These are phyloP conservation scores for Passer domesticus DNA, from an alignment of 2,113 vertebrate species.

Conservation along the genomic window DNA sequence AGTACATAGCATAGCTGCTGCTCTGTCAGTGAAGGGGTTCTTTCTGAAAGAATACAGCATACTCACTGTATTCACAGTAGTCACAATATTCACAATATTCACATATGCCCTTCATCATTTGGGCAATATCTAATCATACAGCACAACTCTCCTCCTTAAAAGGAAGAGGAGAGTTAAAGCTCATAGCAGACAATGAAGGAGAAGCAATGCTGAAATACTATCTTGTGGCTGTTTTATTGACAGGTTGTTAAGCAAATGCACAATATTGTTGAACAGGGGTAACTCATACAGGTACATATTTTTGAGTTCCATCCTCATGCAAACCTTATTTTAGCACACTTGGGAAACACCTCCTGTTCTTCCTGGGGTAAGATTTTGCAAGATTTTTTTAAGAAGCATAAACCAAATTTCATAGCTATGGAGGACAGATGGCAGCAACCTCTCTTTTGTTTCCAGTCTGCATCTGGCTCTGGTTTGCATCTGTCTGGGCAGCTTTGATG, in stretches of 20 bases:
- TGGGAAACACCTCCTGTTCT: not conserved
- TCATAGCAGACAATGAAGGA: not conserved
- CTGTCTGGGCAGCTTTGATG: not conserved
- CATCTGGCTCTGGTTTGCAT: not conserved
- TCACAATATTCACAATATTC: not conserved
- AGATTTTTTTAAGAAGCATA: not conserved
- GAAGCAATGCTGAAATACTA: not conserved
- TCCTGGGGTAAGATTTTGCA: not conserved
- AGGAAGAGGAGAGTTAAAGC: not conserved
- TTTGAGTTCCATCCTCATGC: not conserved
- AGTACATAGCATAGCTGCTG: not conserved
- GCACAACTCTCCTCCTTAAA: not conserved
- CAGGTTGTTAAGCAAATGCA: not conserved
- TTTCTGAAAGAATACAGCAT: not conserved
- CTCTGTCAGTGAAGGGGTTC: not conserved
- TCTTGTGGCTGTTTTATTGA: not conserved
- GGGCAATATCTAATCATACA: not conserved
- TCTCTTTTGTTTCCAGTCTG: not conserved
- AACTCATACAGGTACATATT: not conserved
- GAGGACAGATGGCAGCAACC: not conserved
- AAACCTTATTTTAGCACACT: not conserved
- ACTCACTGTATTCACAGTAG: not conserved
- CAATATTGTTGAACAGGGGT: not conserved
- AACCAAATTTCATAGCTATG: not conserved
- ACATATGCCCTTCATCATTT: not conserved